Conservation (phyloP, 2,113 vertebrate genomes). For the Indri indri region DNA sequence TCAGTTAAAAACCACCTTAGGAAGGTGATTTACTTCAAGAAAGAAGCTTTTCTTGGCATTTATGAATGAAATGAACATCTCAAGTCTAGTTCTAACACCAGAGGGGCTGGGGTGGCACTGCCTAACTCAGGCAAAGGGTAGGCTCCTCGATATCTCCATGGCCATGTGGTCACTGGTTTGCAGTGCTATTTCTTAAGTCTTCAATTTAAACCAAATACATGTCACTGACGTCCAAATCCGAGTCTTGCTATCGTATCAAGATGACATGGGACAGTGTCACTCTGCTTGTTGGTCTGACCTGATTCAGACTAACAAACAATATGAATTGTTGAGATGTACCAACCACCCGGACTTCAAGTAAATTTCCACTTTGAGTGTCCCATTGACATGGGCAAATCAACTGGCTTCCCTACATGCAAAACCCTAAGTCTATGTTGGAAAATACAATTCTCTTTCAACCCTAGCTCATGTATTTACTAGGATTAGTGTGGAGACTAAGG, state of each 20-base stretch:
- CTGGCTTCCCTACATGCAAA: neutral
- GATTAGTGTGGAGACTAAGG: neutral
- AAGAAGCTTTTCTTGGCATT: neutral
- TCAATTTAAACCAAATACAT: neutral
- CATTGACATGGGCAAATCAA: neutral
- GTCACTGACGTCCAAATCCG: neutral
- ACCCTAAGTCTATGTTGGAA: neutral
- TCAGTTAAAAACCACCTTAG: neutral
- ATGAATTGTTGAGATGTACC: neutral
- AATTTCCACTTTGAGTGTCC: neutral
- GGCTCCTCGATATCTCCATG: neutral
- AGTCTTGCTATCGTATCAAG: neutral
- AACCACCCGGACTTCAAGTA: neutral
- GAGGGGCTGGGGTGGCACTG: too few species aligned
- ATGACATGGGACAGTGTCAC: neutral
- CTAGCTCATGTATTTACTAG: neutral
- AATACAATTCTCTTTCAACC: neutral
- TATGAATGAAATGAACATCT: neutral
- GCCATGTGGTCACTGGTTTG: neutral
- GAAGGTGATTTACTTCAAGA: neutral
- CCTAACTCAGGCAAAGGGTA: accelerated
- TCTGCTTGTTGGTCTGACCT: neutral
- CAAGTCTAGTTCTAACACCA: neutral
- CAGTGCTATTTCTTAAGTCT: neutral
- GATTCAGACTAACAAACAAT: neutral